Evolutionary conservation across 2,888 invertebrate genomes (phyloP), one percentile per base, ranked within the genome.

Genomic region (Apantesis nais): DNA sequence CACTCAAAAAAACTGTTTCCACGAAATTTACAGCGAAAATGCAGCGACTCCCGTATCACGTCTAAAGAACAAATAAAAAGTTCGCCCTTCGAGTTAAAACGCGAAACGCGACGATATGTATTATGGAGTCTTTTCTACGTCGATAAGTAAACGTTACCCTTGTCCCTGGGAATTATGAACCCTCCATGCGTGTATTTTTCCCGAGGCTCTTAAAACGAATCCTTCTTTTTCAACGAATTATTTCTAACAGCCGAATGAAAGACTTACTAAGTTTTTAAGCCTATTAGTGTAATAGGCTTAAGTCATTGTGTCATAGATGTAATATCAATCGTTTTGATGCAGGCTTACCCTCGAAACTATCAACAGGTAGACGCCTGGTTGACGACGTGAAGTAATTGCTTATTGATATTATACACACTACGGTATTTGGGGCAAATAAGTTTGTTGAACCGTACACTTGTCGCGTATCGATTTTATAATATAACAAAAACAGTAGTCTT

Each of bases 101-200:
- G 83, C 78, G 82, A 84, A 84, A 86, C 85, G 84, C 86, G 84
- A 85, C 84, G 83, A 87, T 91, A 92, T 90, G 88, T 90, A 92
- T 92, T 90, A 91, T 88, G 85, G 85, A 87, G 89, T 90, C 90
- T 90, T 90, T 93, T 92, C 90, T 90, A 88, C 90, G 89, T 90
- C 93, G 91, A 92, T 93, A 93, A 93, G 92, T 92, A 93, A 93
- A 93, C 90, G 91, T 90, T 91, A 90, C 91, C 91, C 90, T 88
- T 90, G 91, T 92, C 89, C 86, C 86, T 80, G 74, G 85, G 87
- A 93, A 89, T 89, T 91, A 90, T 90, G 89, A 89, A 90, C 91
- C 89, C 90, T 88, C 86, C 74, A 79, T 84, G 87, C 86, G 84
- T 86, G 86, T 89, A 89, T 90, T 90, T 89, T 88, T 85, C 79